Conservation (phyloP, 1,140 invertebrate genomes). For the Harlomillsia oculata region DNA sequence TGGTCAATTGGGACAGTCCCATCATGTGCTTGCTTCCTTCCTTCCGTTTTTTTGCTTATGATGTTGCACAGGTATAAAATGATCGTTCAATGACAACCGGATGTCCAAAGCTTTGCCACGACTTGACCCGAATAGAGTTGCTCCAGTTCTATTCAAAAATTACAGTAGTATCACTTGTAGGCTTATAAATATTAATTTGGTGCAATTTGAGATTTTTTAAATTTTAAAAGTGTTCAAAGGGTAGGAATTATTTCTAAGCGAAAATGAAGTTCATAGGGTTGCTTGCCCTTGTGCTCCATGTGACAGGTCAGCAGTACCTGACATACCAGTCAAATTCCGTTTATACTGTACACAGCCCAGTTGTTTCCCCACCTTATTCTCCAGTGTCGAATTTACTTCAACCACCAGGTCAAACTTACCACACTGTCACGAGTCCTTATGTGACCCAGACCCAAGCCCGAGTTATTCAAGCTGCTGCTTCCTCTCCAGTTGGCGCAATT, state of each 20-base stretch:
- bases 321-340: neutral
- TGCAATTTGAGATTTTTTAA: too few relatives aligned
- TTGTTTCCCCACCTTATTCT: too few relatives aligned
- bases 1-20: too few relatives aligned
- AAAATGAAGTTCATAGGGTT: neutral
- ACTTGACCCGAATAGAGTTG: too few relatives aligned
- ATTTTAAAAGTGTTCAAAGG: neutral
- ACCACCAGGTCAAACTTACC: neutral
- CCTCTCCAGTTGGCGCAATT: neutral
- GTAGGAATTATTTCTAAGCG: neutral
- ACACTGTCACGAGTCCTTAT: neutral
- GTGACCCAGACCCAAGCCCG: neutral
- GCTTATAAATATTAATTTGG: neutral
- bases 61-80: constrained; percentile 6
- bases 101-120: too few relatives aligned
- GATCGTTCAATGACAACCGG: constrained; percentile 8
- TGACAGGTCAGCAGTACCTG: neutral
- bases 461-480: neutral
- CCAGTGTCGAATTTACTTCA: neutral
- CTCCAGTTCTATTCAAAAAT: neutral
- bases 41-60: too few relatives aligned
- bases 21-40: too few relatives aligned
- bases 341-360: neutral
- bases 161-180: neutral
- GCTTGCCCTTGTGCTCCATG: neutral